phyloP scores from a whole-genome alignment of 2,113 vertebrate species.

The Oncorhynchus tshawytscha region DNA sequence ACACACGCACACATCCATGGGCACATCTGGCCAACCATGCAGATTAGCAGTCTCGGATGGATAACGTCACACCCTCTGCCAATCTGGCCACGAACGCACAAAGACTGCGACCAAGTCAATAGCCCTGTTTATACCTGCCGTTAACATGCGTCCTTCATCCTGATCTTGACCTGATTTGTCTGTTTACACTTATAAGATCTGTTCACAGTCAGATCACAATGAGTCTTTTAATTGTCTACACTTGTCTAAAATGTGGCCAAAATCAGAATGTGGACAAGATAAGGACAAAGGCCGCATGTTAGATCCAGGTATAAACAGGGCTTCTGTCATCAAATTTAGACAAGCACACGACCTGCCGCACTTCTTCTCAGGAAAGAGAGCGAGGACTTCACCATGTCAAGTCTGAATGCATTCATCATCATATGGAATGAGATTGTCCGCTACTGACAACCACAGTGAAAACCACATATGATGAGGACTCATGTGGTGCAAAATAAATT shows the following conservation, averaged over 20 bases:
- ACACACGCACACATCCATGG: constrained; percentile 10
- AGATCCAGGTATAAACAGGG: constrained; percentile 4
- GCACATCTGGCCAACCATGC: constrained; percentile 5
- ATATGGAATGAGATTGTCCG: constrained; percentile 35
- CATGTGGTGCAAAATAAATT: constrained; percentile 61
- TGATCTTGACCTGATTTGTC: too few relatives aligned
- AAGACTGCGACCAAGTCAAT: constrained; percentile 13
- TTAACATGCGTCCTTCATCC: too few relatives aligned
- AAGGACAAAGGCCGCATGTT: constrained; percentile 5
- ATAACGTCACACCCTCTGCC: constrained; percentile 29
- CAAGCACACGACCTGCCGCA: neutral
- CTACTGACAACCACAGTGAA: constrained; percentile 43
- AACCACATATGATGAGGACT: constrained; percentile 48
- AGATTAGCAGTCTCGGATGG: constrained; percentile 30
- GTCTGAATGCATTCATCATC: constrained; percentile 47
- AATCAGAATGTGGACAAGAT: constrained; percentile 12
- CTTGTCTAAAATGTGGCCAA: too few relatives aligned
- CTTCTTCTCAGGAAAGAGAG: constrained; percentile 13
- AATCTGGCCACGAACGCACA: constrained; percentile 8
- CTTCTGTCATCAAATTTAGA: constrained; percentile 16
- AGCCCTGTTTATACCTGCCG: too few relatives aligned
- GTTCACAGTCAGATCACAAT: too few relatives aligned
- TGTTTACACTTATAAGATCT: too few relatives aligned
- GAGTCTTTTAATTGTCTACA: too few relatives aligned
- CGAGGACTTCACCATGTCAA: constrained; percentile 23